Percentiles rank a stretch among this genome's conserved stretches.
phyloP scores from a whole-genome alignment of 2,797 vertebrate species.

The Orientallactaga sibirica region DNA sequence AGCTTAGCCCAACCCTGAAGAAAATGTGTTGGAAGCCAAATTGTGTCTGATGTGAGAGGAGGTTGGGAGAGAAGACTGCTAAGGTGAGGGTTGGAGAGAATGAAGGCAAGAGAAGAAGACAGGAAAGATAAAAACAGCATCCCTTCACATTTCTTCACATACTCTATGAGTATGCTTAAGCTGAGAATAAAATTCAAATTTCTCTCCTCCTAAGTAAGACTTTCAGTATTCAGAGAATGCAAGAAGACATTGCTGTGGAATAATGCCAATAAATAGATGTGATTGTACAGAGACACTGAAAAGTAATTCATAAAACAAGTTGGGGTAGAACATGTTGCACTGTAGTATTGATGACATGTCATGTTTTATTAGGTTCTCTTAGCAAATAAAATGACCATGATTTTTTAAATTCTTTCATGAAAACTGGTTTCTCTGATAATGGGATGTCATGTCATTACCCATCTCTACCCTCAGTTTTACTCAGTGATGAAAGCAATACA shows the following conservation, averaged over 20 bases:
- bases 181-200: not conserved
- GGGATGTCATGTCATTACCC: not conserved
- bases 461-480: not conserved
- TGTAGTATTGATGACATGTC: not conserved
- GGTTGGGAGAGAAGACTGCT: no score
- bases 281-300: conserved; percentile 26
- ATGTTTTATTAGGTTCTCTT: not conserved
- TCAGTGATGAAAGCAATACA: not conserved
- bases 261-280: conserved; percentile 47
- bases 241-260: conserved; percentile 28
- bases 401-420: not conserved
- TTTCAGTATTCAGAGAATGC: not conserved
- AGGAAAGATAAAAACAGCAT: no score
- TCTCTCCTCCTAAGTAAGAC: not conserved
- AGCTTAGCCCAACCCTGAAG: no score
- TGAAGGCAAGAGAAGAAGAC: no score
- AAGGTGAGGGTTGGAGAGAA: no score
- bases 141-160: no score
- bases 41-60: no score
- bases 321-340: not conserved
- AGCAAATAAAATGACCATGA: conserved; percentile 16
- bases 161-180: no score
- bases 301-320: conserved; percentile 22
- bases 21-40: no score
- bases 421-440: not conserved